These are phyloP conservation scores for Lophotis ruficrista DNA, from an alignment of 2,113 vertebrate species.

Conservation along the genomic window DNA sequence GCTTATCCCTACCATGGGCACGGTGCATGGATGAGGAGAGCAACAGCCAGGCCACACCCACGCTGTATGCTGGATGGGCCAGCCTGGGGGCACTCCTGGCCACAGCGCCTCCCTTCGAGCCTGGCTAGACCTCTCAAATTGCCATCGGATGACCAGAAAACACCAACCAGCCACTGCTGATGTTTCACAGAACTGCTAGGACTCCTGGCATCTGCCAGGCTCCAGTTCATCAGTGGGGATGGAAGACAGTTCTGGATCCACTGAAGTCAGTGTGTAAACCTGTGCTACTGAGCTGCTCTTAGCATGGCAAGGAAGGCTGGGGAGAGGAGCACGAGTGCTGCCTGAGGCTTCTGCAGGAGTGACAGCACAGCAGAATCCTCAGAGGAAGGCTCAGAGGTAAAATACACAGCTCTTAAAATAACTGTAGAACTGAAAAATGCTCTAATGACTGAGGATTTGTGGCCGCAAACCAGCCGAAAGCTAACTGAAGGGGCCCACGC, in stretches of 20 bases:
- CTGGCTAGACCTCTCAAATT: neutral
- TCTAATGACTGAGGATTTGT: neutral
- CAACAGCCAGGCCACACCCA: neutral
- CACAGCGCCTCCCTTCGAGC: neutral
- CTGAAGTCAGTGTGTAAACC: neutral
- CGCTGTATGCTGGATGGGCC: no score
- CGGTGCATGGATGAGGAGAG: neutral
- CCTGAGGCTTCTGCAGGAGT: neutral
- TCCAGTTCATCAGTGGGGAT: neutral
- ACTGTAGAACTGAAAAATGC: neutral
- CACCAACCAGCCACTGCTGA: neutral
- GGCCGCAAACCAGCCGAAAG: neutral
- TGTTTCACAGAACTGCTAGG: neutral
- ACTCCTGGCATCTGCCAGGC: neutral
- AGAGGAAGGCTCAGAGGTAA: neutral
- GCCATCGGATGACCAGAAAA: neutral
- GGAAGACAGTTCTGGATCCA: neutral
- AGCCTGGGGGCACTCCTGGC: neutral
- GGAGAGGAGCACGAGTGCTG: neutral
- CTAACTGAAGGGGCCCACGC: neutral
- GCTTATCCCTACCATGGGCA: accelerated
- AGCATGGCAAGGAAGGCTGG: neutral
- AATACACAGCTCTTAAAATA: neutral
- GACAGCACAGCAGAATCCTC: neutral
- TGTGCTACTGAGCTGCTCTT: neutral